Percentiles rank a stretch among this genome's conserved stretches.
These are phyloP conservation scores for Dioctria linearis DNA, from an alignment of 2,888 invertebrate genomes.

Conservation along the genomic window DNA sequence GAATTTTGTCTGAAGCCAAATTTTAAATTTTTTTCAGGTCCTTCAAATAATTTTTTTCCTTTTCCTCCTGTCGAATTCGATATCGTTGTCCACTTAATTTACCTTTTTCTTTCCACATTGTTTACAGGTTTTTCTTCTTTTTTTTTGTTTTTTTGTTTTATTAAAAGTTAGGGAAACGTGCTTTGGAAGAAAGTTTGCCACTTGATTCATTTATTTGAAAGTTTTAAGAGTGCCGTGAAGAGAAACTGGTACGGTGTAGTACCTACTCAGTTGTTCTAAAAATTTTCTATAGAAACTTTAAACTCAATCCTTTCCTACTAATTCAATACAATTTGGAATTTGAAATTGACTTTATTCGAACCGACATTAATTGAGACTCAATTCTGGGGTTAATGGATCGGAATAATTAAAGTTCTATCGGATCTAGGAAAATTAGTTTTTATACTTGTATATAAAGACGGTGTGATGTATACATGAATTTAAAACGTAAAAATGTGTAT, in stretches of 20 bases:
- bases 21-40: no score
- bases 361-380: no score
- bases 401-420: no score
- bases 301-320: background rate
- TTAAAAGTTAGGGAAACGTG: conserved; percentile 26
- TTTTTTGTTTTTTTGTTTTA: background rate
- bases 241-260: background rate
- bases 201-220: conserved; percentile 30
- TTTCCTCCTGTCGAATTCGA: background rate
- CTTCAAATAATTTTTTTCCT: background rate
- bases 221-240: background rate
- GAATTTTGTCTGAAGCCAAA: no score
- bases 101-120: background rate
- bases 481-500: no score
- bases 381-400: no score
- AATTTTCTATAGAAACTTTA: background rate
- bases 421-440: no score
- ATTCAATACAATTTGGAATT: background rate
- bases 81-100: conserved; percentile 15
- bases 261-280: background rate
- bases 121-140: background rate
- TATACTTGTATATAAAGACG: no score
- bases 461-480: no score
- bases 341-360: no score
- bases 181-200: conserved; percentile 25